Percentiles rank a stretch among this genome's conserved stretches.
Evolutionary conservation across 2,113 vertebrate species (phyloP).

Genomic region (Semnornis frantzii): DNA sequence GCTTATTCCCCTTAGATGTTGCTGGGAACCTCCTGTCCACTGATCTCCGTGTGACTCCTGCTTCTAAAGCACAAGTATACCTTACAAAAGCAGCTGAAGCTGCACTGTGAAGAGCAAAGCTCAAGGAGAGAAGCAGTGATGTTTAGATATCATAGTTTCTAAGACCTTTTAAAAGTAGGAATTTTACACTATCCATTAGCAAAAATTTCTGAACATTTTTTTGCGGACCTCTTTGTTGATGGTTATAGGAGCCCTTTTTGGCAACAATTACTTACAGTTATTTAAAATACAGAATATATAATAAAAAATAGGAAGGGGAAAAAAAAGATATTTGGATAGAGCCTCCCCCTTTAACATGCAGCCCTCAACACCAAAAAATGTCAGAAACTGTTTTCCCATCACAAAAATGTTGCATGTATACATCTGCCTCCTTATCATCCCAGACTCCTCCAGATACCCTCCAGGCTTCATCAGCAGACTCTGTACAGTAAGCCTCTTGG

Average conservation of each 20-base stretch:
- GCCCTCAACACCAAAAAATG: not conserved
- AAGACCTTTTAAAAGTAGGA: not conserved
- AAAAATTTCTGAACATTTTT: not conserved
- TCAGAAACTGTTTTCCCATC: not conserved
- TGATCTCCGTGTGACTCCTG: not conserved
- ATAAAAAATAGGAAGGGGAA: not conserved
- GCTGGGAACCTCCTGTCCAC: not conserved
- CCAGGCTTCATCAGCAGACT: not conserved
- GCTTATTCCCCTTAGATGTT: not conserved
- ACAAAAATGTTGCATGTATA: not conserved
- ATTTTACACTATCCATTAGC: not conserved
- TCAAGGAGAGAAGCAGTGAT: not conserved
- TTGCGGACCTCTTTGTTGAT: not conserved
- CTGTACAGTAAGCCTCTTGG: not conserved
- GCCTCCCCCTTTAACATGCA: not conserved
- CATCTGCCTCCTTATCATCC: not conserved
- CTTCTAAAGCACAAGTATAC: not conserved
- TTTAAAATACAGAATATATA: not conserved
- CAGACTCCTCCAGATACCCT: not conserved
- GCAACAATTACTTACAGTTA: not conserved
- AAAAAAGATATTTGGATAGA: not conserved
- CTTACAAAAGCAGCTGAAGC: not conserved
- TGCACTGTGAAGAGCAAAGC: not conserved
- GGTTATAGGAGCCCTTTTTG: not conserved
- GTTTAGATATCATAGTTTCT: not conserved